phyloP scores from a whole-genome alignment of 2,797 vertebrate genomes.

The Pelochelys cantorii region DNA sequence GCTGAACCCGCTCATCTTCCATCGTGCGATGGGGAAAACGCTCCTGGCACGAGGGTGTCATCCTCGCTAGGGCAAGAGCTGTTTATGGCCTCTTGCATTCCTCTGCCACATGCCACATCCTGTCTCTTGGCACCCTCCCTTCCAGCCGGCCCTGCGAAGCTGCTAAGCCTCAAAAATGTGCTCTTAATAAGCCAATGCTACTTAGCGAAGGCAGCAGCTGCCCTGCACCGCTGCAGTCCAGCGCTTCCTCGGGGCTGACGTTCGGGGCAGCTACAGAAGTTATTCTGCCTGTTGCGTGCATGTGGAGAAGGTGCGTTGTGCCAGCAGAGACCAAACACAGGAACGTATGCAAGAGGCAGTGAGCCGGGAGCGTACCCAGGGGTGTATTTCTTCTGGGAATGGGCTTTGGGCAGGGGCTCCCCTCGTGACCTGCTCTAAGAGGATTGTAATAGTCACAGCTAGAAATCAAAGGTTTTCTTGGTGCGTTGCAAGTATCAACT shows the following conservation, averaged over 20 bases:
- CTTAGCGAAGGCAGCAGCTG: constrained; percentile 5
- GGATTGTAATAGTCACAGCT: neutral
- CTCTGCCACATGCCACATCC: neutral
- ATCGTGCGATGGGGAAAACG: neutral
- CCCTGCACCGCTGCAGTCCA: neutral
- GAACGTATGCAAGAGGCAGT: neutral
- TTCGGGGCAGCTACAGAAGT: fast-evolving
- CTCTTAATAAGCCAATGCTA: constrained; percentile 45
- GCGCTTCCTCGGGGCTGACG: neutral
- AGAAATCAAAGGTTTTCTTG: neutral
- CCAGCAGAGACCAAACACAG: neutral
- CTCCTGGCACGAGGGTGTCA: neutral
- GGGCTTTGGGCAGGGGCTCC: neutral
- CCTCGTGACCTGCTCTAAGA: fast-evolving
- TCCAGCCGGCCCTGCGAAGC: neutral
- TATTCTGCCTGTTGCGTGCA: neutral
- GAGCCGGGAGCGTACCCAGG: neutral
- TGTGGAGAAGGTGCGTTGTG: neutral
- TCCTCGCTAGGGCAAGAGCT: neutral
- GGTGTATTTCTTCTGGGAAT: neutral
- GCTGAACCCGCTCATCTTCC: neutral
- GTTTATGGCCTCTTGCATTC: neutral
- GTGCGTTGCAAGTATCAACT: neutral
- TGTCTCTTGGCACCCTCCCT: neutral
- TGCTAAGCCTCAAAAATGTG: constrained; percentile 71